Base-by-base conservation (phyloP, 1,140 invertebrate genomes). In the Cylas formicarius region DNA sequence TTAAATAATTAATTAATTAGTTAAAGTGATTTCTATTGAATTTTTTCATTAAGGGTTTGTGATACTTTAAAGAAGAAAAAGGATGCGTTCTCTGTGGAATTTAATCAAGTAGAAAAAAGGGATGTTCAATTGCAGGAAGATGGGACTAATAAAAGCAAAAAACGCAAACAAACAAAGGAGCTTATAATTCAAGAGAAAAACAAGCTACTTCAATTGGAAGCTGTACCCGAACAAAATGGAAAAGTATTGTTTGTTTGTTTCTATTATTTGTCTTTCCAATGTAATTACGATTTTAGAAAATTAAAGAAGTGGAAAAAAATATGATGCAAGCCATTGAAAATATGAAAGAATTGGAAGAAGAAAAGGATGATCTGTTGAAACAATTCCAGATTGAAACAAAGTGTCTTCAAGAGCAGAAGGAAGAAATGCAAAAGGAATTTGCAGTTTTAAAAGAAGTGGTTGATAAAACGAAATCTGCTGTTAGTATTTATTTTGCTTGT, bases 401-500 rank as follows among this genome's bases (percentile, higher is more conserved):
- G 55, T 74, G 72, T 0, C 53, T 87, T 0, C 78, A 82, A 48
- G 75, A 78, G 29, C 70, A 80, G 48, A 82, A 83, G 45, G 74
- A 83, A 21, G 67, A 68, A 39, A 53, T 82, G 0, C 76, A 85
- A 67, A 71, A 72, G 1, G 68, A 83, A 44, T 63, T 92, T 4
- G 74, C 85, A 16, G 73, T 72, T 17, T 63, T 88, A 1, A 83
- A 78, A 53, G 81, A 81, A 51, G 70, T 71, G 14, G 80, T 86
- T 0, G 80, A 90, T 60, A 76, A 84, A 60, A 75, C 80, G 0
- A 86, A 86, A 57, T 80, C 82, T 3, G 73, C 66, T 40, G 75
- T 78, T 60, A 55, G 47, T 36, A 27, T n/a, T 26, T 16, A 18
- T 17, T 17, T 34, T 10, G 8, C 19, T 17, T 17, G 6, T 4